phyloP scores from a whole-genome alignment of 2,113 vertebrate species.

The Rhagologus leucostigma region DNA sequence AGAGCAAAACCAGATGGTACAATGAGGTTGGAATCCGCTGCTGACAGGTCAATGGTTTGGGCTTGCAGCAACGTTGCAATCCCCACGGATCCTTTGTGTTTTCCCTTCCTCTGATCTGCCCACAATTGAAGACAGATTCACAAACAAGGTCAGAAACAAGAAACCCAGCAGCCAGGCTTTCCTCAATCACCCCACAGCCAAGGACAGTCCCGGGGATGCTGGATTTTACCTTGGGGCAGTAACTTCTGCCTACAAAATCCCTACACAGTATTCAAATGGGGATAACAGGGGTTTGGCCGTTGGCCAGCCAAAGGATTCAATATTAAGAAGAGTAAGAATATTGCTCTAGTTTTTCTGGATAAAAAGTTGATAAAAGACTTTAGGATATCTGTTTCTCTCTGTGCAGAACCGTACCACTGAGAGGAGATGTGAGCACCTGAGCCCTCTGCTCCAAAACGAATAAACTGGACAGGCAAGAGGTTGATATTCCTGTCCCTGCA shows the following conservation, averaged over 20 bases:
- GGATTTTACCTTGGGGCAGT: neutral
- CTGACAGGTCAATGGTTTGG: neutral
- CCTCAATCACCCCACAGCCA: neutral
- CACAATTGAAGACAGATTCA: constrained; percentile 21
- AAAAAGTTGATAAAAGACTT: neutral
- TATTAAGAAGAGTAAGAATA: neutral
- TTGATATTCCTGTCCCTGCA: neutral
- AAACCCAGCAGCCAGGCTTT: neutral
- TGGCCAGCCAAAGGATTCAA: neutral
- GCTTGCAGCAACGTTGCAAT: neutral
- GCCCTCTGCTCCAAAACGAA: neutral
- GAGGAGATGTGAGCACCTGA: neutral
- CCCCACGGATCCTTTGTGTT: neutral
- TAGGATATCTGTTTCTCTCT: neutral
- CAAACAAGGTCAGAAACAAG: neutral
- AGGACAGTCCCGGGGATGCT: neutral
- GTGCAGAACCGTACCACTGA: neutral
- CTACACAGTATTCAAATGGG: neutral
- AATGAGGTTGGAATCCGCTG: neutral
- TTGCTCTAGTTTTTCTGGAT: neutral
- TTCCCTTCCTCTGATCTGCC: constrained; percentile 21
- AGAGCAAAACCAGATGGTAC: constrained; percentile 15
- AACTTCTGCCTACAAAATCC: neutral
- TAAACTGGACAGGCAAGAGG: neutral
- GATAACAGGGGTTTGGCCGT: neutral